phyloP scores from a whole-genome alignment of 1,140 invertebrate species.

The Maconellicoccus hirsutus region DNA sequence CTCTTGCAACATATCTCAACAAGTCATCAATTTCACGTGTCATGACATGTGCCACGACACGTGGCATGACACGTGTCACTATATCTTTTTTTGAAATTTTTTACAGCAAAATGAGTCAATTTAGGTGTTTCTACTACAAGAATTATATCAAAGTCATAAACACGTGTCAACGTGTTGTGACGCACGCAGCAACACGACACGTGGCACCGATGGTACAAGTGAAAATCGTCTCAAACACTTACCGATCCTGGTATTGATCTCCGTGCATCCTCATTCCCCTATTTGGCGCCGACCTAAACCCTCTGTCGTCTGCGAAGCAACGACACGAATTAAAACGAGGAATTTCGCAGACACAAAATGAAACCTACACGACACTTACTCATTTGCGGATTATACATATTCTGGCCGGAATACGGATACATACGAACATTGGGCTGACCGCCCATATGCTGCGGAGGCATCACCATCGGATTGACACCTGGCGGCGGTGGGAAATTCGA shows the following conservation, averaged over 20 bases:
- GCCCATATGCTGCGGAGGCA: slow-evolving; percentile 6
- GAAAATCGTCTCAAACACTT: too few species aligned
- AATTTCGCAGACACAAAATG: background rate
- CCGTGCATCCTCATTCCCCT: background rate
- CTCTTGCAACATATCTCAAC: too few species aligned
- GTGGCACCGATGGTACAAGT: too few species aligned
- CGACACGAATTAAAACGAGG: background rate
- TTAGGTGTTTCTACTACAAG: too few species aligned
- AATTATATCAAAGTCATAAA: too few species aligned
- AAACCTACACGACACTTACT: background rate
- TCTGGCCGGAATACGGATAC: background rate
- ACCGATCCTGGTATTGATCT: background rate
- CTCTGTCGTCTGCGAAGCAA: background rate
- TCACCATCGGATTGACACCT: slow-evolving; percentile 1
- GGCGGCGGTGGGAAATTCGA: background rate
- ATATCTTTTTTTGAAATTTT: too few species aligned
- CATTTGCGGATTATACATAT: slow-evolving; percentile 10
- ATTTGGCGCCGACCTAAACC: background rate
- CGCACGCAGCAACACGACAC: too few species aligned
- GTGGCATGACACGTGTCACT: too few species aligned
- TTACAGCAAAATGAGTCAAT: too few species aligned
- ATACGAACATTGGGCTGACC: background rate
- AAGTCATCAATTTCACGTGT: too few species aligned
- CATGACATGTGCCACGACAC: too few species aligned
- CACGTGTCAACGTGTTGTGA: too few species aligned